Conservation (phyloP, 2,888 invertebrate genomes). For the Cyclophora albipunctata region DNA sequence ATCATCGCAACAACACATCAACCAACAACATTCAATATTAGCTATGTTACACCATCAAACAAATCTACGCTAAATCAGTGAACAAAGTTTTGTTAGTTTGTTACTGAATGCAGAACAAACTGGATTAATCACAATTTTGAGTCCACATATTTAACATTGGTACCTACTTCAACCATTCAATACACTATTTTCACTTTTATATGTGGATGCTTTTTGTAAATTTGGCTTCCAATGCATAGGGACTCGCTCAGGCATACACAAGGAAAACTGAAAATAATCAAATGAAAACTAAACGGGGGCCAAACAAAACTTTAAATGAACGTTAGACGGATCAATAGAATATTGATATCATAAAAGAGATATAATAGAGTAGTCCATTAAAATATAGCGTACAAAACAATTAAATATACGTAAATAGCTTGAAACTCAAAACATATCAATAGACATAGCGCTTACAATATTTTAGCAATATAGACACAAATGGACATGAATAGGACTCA, state of each 20-base stretch:
- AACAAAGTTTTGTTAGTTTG: conserved; percentile 37
- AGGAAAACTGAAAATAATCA: conserved; percentile 69
- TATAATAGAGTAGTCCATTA: too few relatives aligned
- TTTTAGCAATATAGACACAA: conserved; percentile 1
- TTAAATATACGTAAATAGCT: too few relatives aligned
- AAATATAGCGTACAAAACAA: too few relatives aligned
- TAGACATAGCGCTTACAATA: background rate
- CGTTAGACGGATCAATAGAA: conserved; percentile 7
- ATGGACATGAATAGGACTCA: conserved; percentile 8
- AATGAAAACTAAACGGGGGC: conserved; percentile 44
- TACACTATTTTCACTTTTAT: conserved; percentile 76
- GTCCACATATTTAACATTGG: conserved; percentile 32
- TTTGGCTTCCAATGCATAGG: conserved; percentile 75
- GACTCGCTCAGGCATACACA: conserved; percentile 75
- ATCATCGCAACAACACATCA: conserved; percentile 68
- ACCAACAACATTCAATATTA: conserved; percentile 69
- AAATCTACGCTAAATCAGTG: conserved; percentile 64
- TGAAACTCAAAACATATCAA: too few relatives aligned
- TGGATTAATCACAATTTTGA: conserved; percentile 22
- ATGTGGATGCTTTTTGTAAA: conserved; percentile 73
- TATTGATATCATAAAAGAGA: too few relatives aligned
- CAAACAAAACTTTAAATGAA: conserved; percentile 26
- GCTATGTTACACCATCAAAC: conserved; percentile 69
- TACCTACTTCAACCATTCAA: conserved; percentile 74
- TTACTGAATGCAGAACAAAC: conserved; percentile 34